These are phyloP conservation scores for Copsychus sechellarum DNA, from an alignment of 2,113 vertebrate species.

Conservation along the genomic window DNA sequence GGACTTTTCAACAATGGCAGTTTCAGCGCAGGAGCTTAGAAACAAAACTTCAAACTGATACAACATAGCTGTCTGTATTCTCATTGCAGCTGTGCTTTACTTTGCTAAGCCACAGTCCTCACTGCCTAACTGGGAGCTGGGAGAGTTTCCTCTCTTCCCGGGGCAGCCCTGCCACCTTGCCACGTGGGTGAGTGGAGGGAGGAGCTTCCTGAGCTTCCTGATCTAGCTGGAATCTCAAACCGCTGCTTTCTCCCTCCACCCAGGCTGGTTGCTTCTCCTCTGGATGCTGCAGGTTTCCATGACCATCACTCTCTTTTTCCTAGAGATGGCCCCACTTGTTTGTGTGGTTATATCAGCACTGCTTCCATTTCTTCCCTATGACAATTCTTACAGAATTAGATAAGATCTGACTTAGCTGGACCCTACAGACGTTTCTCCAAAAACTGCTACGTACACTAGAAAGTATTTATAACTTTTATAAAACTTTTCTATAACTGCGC, in stretches of 20 bases:
- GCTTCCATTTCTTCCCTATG: not conserved
- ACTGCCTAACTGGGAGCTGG: not conserved
- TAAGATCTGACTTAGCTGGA: not conserved
- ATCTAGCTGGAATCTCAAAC: not conserved
- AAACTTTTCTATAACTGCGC: not conserved
- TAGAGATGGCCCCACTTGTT: not conserved
- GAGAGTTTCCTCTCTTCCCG: not conserved
- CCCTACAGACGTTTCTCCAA: not conserved
- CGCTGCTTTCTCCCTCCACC: not conserved
- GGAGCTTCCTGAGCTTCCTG: not conserved
- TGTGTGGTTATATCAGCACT: not conserved
- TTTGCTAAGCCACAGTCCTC: not conserved
- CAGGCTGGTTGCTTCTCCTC: not conserved
- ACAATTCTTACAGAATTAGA: not conserved
- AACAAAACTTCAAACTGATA: not conserved
- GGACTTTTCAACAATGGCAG: not conserved
- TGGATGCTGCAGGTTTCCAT: not conserved
- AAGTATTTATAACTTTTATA: not conserved
- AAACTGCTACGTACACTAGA: not conserved
- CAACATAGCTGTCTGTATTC: not conserved
- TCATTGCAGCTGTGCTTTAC: not conserved
- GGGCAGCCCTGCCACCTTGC: not conserved
- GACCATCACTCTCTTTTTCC: not conserved
- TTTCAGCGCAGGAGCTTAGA: not conserved
- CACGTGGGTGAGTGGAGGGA: accelerated